These are phyloP conservation scores for Corythoichthys intestinalis DNA, from an alignment of 2,113 vertebrate species.

Conservation along the genomic window DNA sequence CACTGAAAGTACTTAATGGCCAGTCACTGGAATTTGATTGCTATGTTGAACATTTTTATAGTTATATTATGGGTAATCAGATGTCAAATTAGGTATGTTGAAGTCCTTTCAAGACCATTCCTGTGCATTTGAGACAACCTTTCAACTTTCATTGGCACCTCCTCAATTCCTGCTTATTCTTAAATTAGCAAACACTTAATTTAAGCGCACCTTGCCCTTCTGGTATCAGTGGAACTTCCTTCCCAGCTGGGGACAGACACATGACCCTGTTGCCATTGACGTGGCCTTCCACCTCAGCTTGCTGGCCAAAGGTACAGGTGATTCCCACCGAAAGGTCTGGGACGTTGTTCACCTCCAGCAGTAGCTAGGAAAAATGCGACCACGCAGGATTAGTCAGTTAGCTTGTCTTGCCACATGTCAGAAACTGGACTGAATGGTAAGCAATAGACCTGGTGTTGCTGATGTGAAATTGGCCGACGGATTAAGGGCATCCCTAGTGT, in stretches of 20 bases:
- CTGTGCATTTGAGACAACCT: not conserved
- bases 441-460: not conserved
- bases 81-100: not conserved
- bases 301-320: constrained; percentile 84
- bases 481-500: not conserved
- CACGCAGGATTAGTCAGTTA: not conserved
- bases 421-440: constrained; percentile 2
- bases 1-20: not conserved
- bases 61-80: not conserved
- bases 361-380: constrained; percentile 70
- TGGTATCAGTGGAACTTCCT: constrained; percentile 85
- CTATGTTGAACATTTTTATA: not conserved
- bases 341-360: constrained; percentile 82
- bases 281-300: constrained; percentile 82
- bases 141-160: not conserved
- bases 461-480: not conserved
- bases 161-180: not conserved
- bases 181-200: not conserved
- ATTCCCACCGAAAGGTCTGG: constrained; percentile 83
- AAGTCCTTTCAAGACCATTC: not conserved
- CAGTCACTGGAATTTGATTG: not conserved
- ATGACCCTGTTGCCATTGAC: constrained; percentile 81
- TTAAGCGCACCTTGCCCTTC: constrained; percentile 80
- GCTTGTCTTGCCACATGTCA: not conserved
- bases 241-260: constrained; percentile 82